Evolutionary conservation across 2,113 vertebrate species (phyloP).

Genomic region (Tragelaphus buxtoni): DNA sequence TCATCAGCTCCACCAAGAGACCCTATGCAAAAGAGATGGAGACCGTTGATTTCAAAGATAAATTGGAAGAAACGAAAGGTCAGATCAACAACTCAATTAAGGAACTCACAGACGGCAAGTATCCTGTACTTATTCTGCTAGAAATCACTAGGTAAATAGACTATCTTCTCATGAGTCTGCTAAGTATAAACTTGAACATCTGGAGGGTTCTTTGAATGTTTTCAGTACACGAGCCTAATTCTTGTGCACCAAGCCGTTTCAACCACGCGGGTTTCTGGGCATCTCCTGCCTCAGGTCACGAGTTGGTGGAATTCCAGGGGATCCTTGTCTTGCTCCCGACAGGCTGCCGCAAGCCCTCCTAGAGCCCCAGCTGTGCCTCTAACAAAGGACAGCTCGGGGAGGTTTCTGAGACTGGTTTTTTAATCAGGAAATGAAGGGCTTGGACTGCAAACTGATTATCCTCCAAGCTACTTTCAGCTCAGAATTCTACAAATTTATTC

Average conservation of each 20-base stretch:
- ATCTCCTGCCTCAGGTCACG: neutral
- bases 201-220: neutral
- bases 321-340: rapidly evolving
- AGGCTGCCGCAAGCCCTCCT: rapidly evolving
- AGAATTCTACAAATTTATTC: neutral
- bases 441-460: neutral
- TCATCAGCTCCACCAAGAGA: conserved; percentile 83
- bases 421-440: neutral
- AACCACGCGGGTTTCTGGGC: neutral
- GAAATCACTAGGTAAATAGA: neutral
- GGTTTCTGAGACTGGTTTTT: neutral
- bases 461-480: neutral
- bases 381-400: neutral
- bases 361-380: neutral
- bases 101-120: conserved; percentile 82
- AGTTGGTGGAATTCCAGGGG: neutral
- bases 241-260: neutral
- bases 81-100: conserved; percentile 85
- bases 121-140: neutral
- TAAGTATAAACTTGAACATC: neutral
- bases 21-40: conserved; percentile 84
- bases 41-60: conserved; percentile 84
- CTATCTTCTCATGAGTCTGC: neutral
- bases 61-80: conserved; percentile 79
- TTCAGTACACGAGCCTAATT: neutral